A percentile compares a stretch with the other conserved stretches of the same genome.
Conservation (phyloP, 1,140 invertebrate genomes). For the Drosophila orena region DNA sequence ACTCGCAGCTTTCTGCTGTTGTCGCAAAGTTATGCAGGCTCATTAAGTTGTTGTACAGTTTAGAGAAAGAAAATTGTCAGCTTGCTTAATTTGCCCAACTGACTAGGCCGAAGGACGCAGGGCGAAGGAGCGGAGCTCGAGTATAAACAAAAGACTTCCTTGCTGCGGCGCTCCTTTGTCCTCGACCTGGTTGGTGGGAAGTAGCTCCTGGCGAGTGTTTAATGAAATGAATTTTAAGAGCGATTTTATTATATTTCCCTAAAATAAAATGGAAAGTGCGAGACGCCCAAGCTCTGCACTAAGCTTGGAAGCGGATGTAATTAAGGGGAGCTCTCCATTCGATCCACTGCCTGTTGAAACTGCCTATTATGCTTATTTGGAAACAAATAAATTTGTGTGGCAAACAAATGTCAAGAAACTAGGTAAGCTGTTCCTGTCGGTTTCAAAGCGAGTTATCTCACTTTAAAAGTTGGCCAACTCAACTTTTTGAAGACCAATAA, state of each 20-base stretch:
- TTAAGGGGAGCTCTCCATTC: constrained; percentile 51
- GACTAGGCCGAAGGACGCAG: constrained; percentile 11
- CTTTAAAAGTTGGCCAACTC: too few relatives aligned
- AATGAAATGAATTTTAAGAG: constrained; percentile 81
- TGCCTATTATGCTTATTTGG: constrained; percentile 42
- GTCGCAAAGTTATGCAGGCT: constrained; percentile 82
- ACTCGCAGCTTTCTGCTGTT: constrained; percentile 26
- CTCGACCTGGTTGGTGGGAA: constrained; percentile 13
- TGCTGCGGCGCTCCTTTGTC: constrained; percentile 29
- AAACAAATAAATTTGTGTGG: too few relatives aligned
- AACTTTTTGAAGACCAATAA: too few relatives aligned
- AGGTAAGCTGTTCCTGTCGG: neutral
- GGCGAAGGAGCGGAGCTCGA: constrained; percentile 13
- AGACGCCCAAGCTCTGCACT: constrained; percentile 5
- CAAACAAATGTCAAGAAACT: constrained; percentile 5
- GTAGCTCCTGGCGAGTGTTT: constrained; percentile 74
- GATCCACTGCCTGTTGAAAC: constrained; percentile 13
- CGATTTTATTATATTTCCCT: constrained; percentile 72
- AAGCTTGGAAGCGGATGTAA: constrained; percentile 59
- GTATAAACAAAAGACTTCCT: constrained; percentile 82
- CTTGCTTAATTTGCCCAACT: constrained; percentile 75
- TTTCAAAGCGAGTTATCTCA: too few relatives aligned
- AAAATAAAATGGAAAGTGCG: constrained; percentile 77
- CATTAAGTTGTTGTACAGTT: constrained; percentile 84
- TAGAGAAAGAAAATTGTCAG: constrained; percentile 82